Evolutionary conservation across 2,888 invertebrate species (phyloP), one percentile per base, ranked within the genome.

Genomic region (Volucella zonaria): DNA sequence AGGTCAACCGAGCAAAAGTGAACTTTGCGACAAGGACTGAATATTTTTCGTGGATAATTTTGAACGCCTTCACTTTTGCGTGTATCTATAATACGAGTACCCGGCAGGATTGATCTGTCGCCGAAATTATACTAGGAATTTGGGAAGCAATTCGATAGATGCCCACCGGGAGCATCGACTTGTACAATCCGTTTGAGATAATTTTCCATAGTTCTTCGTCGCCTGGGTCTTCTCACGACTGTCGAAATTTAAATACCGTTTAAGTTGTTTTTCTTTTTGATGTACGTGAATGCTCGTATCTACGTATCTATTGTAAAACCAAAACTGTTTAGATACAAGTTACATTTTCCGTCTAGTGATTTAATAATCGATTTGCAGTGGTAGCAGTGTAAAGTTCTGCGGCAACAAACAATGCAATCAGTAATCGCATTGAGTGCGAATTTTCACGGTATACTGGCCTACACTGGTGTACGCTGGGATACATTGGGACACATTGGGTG

Each of bases 221-320:
- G 85, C 85, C 85, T 51, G 85, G 76, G 85, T 85, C 81, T 73
- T 85, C 85, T 85, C 85, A 85, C 85, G 81, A 85, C 85, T 76
- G 85, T 61, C 75, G 31, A 83, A 83, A 83, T 83, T 80, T 76
- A 75, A 83, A 83, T 82, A 77, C 67, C 82, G 67, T 73, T 82
- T 82, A 73, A 73, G 61, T 67, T n/a, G 73, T 67, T 58, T 75
- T 54, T 43, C 52, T 31, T n/a, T 68, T 68, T 75, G 66, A 83
- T 68, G 67, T 70, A 66, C 61, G 61, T 58, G 14, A 47, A n/a
- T 14, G 11, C 54, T 64, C 31, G 12, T 58, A 49, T 59, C 56
- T 66, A 15, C 49, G 51, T 51, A 18, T 38, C 38, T 10, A 18
- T 18, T 18, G 18, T 18, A 15, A 66, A 59, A 68, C 68, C 61